These are phyloP conservation scores for Esox niger DNA, from an alignment of 2,113 vertebrate genomes.

Conservation along the genomic window DNA sequence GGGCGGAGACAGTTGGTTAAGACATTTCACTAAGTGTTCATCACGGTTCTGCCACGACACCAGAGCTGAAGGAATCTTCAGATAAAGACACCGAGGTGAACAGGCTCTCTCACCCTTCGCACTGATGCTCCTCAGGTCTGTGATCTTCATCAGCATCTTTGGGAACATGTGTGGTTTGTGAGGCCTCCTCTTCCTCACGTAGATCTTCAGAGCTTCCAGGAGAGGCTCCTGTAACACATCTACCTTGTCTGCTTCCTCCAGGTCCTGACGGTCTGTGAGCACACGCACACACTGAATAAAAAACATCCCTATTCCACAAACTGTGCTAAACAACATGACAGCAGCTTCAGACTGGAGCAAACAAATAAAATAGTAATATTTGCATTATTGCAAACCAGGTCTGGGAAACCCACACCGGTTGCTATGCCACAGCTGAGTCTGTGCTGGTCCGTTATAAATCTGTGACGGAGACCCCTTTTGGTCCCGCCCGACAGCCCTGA, in stretches of 20 bases:
- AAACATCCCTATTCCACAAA: background rate
- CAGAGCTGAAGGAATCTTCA: too few species aligned
- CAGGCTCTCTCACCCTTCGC: slow-evolving; percentile 64
- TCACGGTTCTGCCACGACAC: too few species aligned
- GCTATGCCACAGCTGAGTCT: too few species aligned
- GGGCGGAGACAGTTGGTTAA: background rate
- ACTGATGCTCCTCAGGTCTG: slow-evolving; percentile 74
- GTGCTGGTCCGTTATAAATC: background rate
- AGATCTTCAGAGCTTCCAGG: slow-evolving; percentile 72
- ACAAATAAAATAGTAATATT: background rate
- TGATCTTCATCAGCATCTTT: slow-evolving; percentile 78
- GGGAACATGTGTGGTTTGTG: slow-evolving; percentile 76
- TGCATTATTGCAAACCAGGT: too few species aligned
- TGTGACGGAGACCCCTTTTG: background rate
- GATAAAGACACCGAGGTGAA: background rate
- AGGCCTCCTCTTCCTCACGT: slow-evolving; percentile 71
- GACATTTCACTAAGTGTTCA: too few species aligned
- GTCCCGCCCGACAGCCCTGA: too few species aligned
- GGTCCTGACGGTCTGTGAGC: slow-evolving; percentile 68
- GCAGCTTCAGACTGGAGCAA: rapidly evolving
- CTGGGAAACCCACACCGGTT: too few species aligned
- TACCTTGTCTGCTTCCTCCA: slow-evolving; percentile 71
- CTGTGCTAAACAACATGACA: too few species aligned
- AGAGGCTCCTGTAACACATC: slow-evolving; percentile 72
- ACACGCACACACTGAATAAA: slow-evolving; percentile 6